Percentiles rank a stretch among this genome's conserved stretches.
Evolutionary conservation across 1,140 invertebrate species (phyloP).

Genomic region (Streblospio benedicti): DNA sequence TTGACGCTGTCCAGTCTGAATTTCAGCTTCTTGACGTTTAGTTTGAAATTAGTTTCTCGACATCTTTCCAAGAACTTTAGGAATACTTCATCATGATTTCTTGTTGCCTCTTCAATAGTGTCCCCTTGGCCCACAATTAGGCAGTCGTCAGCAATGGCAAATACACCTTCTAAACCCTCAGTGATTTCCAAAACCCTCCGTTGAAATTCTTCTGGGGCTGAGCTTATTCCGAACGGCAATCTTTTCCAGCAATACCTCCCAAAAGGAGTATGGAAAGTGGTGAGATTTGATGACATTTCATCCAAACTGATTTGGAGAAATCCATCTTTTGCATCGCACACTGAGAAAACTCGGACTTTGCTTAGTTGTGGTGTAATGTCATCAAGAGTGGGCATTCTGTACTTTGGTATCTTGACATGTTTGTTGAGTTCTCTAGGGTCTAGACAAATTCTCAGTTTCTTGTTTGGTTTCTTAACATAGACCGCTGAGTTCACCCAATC

Average conservation of each 20-base stretch:
- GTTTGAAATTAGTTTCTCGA: not conserved
- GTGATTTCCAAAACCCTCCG: not conserved
- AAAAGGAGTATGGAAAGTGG: slow-evolving; percentile 27
- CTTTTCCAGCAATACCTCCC: slow-evolving; percentile 21
- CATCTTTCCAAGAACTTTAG: slow-evolving; percentile 7
- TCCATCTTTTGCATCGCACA: slow-evolving; percentile 16
- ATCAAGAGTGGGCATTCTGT: slow-evolving; percentile 18
- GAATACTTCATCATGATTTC: slow-evolving; percentile 1
- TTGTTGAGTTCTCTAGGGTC: slow-evolving; percentile 50
- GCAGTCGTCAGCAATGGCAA: not conserved
- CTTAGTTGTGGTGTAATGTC: slow-evolving; percentile 10
- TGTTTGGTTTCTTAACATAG: slow-evolving; percentile 45
- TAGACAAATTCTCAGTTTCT: slow-evolving; percentile 47
- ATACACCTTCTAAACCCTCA: not conserved
- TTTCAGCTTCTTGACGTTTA: slow-evolving; percentile 5
- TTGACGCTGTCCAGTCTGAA: not conserved
- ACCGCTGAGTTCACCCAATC: slow-evolving; percentile 48
- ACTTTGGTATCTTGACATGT: slow-evolving; percentile 36
- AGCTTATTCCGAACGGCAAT: slow-evolving; percentile 21
- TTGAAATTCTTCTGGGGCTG: slow-evolving; percentile 22
- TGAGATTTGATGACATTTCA: slow-evolving; percentile 16
- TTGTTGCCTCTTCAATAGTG: not conserved
- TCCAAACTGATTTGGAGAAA: slow-evolving; percentile 21
- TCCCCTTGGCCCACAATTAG: not conserved
- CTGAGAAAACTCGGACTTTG: slow-evolving; percentile 11